Evolutionary conservation across 2,113 vertebrate genomes (phyloP).

Genomic region (Meleagris gallopavo): DNA sequence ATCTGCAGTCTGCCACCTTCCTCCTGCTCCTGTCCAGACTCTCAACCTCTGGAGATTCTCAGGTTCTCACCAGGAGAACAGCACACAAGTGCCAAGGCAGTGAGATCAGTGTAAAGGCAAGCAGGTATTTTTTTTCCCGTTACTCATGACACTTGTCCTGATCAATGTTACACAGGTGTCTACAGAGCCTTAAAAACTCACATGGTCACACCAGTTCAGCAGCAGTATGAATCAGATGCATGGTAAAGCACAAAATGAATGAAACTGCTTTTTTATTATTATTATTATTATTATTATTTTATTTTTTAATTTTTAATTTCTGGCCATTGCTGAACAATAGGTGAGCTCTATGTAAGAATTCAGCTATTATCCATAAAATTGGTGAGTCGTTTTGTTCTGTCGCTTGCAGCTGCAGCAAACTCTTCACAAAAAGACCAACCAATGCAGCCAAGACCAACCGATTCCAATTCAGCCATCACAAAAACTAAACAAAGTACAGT

Average conservation of each 20-base stretch:
- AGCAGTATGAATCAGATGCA: background rate
- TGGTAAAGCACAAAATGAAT: accelerated
- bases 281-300: too few species aligned
- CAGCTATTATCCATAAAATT: background rate
- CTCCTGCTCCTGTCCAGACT: background rate
- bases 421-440: background rate
- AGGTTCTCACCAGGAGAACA: accelerated
- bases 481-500: background rate
- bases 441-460: background rate
- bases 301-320: background rate
- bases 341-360: background rate
- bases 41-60: background rate
- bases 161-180: background rate
- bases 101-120: background rate
- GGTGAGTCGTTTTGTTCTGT: background rate
- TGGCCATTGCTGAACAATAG: background rate
- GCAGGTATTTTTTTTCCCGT: background rate
- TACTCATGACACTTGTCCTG: background rate
- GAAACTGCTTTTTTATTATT: accelerated
- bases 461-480: background rate
- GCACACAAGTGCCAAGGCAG: accelerated
- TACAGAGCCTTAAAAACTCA: background rate
- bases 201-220: background rate
- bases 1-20: background rate
- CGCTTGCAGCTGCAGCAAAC: background rate